phyloP scores from a whole-genome alignment of 2,113 vertebrate species.

The Herpetotheres cachinnans region DNA sequence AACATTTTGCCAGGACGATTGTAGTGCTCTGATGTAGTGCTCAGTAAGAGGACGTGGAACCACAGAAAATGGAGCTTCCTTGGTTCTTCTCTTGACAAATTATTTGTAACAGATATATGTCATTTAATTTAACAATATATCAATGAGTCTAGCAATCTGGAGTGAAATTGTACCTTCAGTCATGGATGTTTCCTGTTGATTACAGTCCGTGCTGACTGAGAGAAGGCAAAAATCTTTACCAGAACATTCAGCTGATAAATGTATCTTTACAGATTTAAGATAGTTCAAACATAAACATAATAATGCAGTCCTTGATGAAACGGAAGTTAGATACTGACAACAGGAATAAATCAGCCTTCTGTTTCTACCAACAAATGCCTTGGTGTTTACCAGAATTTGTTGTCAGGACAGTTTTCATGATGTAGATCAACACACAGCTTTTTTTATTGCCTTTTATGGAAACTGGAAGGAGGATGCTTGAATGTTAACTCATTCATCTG shows the following conservation, averaged over 20 bases:
- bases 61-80: neutral
- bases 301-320: neutral
- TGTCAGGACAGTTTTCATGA: neutral
- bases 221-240: neutral
- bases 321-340: neutral
- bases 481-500: neutral
- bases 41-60: neutral
- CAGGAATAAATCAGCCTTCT: neutral
- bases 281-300: neutral
- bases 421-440: neutral
- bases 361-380: neutral
- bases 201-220: neutral
- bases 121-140: neutral
- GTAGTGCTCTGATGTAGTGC: neutral
- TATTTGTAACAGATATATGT: neutral
- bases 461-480: neutral
- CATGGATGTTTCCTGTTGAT: neutral
- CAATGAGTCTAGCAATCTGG: neutral
- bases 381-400: neutral
- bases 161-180: neutral
- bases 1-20: neutral
- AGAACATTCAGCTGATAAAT: neutral
- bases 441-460: neutral
- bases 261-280: fast-evolving
- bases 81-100: neutral